Conservation (phyloP, 2,888 invertebrate genomes). For the Lymantria monacha region DNA sequence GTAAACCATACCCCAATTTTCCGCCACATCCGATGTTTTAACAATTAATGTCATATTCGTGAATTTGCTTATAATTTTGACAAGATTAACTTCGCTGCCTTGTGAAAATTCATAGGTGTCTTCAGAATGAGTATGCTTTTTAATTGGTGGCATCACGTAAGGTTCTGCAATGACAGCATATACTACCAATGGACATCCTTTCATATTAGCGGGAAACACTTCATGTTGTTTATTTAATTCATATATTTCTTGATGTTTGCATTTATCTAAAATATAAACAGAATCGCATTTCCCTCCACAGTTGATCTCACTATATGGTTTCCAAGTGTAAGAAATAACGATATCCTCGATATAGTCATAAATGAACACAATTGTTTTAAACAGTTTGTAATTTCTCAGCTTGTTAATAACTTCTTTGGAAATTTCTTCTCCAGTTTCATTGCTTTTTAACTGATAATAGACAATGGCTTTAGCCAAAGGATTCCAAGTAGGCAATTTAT, state of each 20-base stretch:
- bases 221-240: constrained; percentile 53
- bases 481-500: constrained; percentile 77
- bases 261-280: constrained; percentile 67
- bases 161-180: constrained; percentile 72
- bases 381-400: constrained; percentile 60
- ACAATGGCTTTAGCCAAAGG: constrained; percentile 75
- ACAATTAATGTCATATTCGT: constrained; percentile 70
- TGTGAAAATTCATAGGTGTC: constrained; percentile 63
- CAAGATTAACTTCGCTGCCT: constrained; percentile 72
- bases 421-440: constrained; percentile 49
- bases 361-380: constrained; percentile 68
- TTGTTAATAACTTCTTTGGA: constrained; percentile 68
- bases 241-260: constrained; percentile 51
- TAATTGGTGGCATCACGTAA: constrained; percentile 68
- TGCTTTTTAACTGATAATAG: constrained; percentile 59
- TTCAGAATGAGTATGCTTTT: constrained; percentile 48
- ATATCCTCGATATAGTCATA: constrained; percentile 50
- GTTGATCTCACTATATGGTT: constrained; percentile 65
- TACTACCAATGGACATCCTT: constrained; percentile 67
- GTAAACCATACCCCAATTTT: constrained; percentile 68
- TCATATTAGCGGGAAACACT: constrained; percentile 67
- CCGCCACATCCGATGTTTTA: constrained; percentile 58
- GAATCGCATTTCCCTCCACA: constrained; percentile 67
- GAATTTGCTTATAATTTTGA: constrained; percentile 72
- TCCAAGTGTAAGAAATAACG: constrained; percentile 71